phyloP scores from a whole-genome alignment of 2,888 invertebrate species.

The Oxycera nigricornis region DNA sequence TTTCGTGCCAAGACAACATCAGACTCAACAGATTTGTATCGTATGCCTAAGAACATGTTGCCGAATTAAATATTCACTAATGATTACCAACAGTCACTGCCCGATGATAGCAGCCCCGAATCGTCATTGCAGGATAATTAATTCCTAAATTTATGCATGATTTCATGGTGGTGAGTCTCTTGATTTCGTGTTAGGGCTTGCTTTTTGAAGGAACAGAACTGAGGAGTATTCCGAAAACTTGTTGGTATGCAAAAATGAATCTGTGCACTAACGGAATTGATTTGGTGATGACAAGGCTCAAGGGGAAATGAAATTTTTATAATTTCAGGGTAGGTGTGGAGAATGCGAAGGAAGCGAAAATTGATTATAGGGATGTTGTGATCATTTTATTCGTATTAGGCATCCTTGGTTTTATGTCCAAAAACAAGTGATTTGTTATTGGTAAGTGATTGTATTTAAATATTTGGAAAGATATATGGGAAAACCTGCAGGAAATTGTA shows the following conservation, averaged over 20 bases:
- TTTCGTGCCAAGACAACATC: conserved; percentile 47
- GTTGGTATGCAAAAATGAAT: neutral
- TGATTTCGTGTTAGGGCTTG: neutral
- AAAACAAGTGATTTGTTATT: too few species aligned
- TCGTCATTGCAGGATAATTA: conserved; percentile 45
- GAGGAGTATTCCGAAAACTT: neutral
- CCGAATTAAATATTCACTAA: conserved; percentile 47
- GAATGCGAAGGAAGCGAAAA: conserved; percentile 13
- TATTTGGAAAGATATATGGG: too few species aligned
- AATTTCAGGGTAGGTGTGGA: conserved; percentile 36
- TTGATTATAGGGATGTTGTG: neutral
- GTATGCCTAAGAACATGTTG: conserved; percentile 46
- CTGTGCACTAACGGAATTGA: conserved; percentile 33
- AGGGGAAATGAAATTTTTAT: conserved; percentile 43
- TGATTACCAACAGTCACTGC: conserved; percentile 44
- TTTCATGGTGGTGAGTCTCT: neutral
- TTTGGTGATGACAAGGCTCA: conserved; percentile 43
- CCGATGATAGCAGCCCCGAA: conserved; percentile 40
- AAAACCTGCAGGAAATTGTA: too few species aligned
- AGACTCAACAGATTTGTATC: conserved; percentile 46
- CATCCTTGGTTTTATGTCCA: too few species aligned
- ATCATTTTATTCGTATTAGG: conserved; percentile 23
- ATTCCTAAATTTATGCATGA: conserved; percentile 45
- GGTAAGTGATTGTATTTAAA: too few species aligned
- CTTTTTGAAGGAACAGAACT: neutral